Percentiles rank a stretch among this genome's conserved stretches.
These are phyloP conservation scores for Chionodraco myersi DNA, from an alignment of 2,113 vertebrate species.

Conservation along the genomic window DNA sequence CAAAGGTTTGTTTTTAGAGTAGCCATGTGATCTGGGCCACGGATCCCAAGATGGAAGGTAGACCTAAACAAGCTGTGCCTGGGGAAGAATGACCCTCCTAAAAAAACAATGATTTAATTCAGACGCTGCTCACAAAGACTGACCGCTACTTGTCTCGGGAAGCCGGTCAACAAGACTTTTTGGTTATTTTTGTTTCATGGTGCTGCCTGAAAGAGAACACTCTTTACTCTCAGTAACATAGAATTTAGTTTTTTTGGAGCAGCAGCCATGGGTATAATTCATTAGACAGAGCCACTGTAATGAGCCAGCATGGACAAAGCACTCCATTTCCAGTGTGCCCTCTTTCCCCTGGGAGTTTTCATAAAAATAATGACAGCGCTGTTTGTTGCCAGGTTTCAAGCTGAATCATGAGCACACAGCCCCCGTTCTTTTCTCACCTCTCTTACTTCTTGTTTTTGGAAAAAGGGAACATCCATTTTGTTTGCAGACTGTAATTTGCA, in stretches of 20 bases:
- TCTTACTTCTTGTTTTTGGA: conserved; percentile 13
- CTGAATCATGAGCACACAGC: conserved; percentile 67
- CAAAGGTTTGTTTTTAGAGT: conserved; percentile 52
- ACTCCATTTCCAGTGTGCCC: conserved; percentile 61
- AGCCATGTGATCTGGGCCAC: conserved; percentile 60
- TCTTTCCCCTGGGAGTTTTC: conserved; percentile 56
- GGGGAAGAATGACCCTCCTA: conserved; percentile 28
- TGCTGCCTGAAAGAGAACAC: conserved; percentile 5
- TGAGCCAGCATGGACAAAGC: conserved; percentile 71
- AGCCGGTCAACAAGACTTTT: conserved; percentile 9
- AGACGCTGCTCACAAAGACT: conserved; percentile 9
- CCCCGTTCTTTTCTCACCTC: conserved; percentile 35
- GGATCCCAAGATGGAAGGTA: conserved; percentile 52
- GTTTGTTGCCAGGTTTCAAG: conserved; percentile 75
- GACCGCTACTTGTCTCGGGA: neutral
- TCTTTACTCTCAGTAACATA: neutral
- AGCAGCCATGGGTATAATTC: conserved; percentile 40
- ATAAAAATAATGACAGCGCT: conserved; percentile 62
- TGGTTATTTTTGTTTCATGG: conserved; percentile 12
- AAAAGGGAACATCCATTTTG: conserved; percentile 28
- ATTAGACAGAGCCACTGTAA: conserved; percentile 62
- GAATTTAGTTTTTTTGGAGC: conserved; percentile 23
- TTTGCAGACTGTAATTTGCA: conserved; percentile 35
- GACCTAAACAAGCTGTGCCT: conserved; percentile 63
- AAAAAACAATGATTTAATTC: conserved; percentile 39